Conservation (phyloP, 1,140 invertebrate genomes). For the Rhyzopertha dominica region DNA sequence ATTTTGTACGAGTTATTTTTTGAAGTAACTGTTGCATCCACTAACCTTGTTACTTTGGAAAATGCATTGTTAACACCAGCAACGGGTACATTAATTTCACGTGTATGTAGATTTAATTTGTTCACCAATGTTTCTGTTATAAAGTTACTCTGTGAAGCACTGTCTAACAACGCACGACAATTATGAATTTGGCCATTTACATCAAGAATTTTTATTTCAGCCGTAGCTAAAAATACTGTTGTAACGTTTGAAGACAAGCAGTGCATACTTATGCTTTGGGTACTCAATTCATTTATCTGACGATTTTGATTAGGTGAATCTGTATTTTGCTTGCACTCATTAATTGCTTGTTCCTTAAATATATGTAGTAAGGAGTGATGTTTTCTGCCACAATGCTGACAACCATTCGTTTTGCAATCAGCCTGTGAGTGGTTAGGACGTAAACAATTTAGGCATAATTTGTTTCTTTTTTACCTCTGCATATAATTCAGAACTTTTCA, state of each 20-base stretch:
- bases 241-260: too few species aligned
- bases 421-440: not conserved
- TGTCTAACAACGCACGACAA: conserved; percentile 10
- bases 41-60: not conserved
- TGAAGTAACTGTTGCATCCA: conserved; percentile 1
- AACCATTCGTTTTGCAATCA: conserved; percentile 3
- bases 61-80: conserved; percentile 2
- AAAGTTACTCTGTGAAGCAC: conserved; percentile 17
- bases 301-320: too few species aligned
- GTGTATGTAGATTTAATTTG: conserved; percentile 1
- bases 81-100: conserved; percentile 9
- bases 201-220: conserved; percentile 5
- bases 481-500: not conserved
- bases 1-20: conserved; percentile 2
- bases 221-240: conserved; percentile 11
- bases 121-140: conserved; percentile 9
- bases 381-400: conserved; percentile 10
- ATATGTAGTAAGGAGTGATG: conserved; percentile 17
- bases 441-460: conserved; percentile 17
- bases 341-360: not conserved
- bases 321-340: not conserved
- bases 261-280: too few species aligned
- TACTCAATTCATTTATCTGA: too few species aligned
- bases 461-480: conserved; percentile 11
- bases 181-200: not conserved